A percentile compares a stretch with the other conserved stretches of the same genome.
These are phyloP conservation scores for Tigriopus californicus DNA, from an alignment of 2,888 invertebrate species.

Conservation along the genomic window DNA sequence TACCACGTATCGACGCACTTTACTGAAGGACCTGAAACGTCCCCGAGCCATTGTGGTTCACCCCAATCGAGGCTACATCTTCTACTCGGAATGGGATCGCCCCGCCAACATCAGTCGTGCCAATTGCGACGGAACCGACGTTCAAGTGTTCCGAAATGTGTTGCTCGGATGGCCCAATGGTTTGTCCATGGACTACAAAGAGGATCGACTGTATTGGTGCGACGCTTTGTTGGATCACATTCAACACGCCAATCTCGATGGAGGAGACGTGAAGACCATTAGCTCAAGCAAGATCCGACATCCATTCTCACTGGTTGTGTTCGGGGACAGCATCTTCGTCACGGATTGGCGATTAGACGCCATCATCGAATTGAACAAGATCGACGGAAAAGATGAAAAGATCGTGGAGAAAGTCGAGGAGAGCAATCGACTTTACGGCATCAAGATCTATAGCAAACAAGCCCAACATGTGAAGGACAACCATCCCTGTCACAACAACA, in stretches of 20 bases:
- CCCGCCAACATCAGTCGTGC: constrained; percentile 91
- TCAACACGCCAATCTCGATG: constrained; percentile 77
- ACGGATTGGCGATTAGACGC: constrained; percentile 94
- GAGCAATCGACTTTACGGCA: constrained; percentile 73
- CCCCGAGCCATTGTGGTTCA: constrained; percentile 92
- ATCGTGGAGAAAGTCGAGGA: constrained; percentile 71
- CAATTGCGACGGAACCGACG: constrained; percentile 66
- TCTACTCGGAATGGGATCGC: constrained; percentile 89
- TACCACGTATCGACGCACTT: constrained; percentile 58
- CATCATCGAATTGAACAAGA: constrained; percentile 70
- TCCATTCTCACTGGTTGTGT: constrained; percentile 79
- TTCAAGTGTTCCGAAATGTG: constrained; percentile 69
- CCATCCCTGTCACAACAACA: constrained; percentile 65
- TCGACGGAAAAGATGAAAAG: constrained; percentile 67
- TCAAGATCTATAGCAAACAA: constrained; percentile 39
- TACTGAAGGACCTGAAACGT: constrained; percentile 68
- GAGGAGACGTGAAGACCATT: constrained; percentile 72
- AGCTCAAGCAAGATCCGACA: constrained; percentile 65
- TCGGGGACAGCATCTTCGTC: constrained; percentile 73
- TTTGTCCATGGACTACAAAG: constrained; percentile 69
- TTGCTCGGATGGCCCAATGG: constrained; percentile 96
- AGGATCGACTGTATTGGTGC: constrained; percentile 86
- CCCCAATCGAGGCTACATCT: constrained; percentile 80
- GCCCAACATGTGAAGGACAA: constrained; percentile 47
- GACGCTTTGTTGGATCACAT: constrained; percentile 90